Evolutionary conservation across 2,113 vertebrate species (phyloP), one percentile per base, ranked within the genome.

Genomic region (Craseonycteris thonglongyai): DNA sequence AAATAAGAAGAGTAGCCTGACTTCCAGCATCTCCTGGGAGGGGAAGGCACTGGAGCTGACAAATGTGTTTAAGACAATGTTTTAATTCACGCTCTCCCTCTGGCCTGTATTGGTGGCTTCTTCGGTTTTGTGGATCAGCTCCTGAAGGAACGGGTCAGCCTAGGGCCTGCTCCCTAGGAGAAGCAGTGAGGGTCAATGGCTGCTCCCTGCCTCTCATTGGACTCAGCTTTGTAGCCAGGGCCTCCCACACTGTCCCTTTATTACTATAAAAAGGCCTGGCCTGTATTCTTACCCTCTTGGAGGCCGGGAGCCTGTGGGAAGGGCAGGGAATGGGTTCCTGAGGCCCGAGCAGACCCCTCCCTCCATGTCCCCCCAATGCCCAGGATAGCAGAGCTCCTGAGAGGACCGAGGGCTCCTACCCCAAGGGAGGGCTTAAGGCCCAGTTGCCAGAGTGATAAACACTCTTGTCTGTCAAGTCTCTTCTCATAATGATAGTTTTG

Each of bases 231-330:
- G 5, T 8, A 16, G 18, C 19, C 42, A 5, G 30, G 47, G 0
- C 15, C 24, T 12, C 19, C 40, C 35, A 16, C 18, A 2, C 76
- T 5, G 21, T 30, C 45, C 58, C 35, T 40, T 13, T 11, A 10
- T 59, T 16, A 11, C 21, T 33, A 2, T 6, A 18, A 2, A 35
- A 35, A 66, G 15, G 22, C 28, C 2, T 0, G 5, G 2, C 9
- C 74, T 74, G 22, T 45, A 15, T 15, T 24, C 75, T 15, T 28
- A 14, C 1, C 6, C 8, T 21, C 56, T 5, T 0, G 16, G 12
- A 10, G 30, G 38, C 76, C 40, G 61, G 45, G 56, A 22, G 24
- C 47, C 5, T 19, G 66, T 11, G 33, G 9, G 56, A 45, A 47
- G 18, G 3, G 4, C 33, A 88, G 19, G 40, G 7, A 38, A 35